Percentiles rank a stretch among this genome's conserved stretches.
These are phyloP conservation scores for Athetis lepigone DNA, from an alignment of 2,888 invertebrate species.

Conservation along the genomic window DNA sequence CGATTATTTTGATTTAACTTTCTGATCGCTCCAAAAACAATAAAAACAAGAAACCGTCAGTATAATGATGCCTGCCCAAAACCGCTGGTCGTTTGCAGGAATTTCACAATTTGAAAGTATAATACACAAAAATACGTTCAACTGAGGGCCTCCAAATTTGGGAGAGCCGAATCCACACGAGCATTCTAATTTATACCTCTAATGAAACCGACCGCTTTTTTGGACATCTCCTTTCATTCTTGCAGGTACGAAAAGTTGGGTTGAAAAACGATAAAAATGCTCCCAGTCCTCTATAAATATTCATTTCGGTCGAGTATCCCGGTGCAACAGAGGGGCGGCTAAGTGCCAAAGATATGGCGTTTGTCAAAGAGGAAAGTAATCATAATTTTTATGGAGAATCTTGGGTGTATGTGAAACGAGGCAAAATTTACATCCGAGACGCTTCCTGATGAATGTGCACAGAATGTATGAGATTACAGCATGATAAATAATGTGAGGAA, in stretches of 20 bases:
- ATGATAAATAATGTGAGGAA: slow-evolving; percentile 67
- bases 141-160: slow-evolving; percentile 73
- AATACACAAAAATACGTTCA: slow-evolving; percentile 79
- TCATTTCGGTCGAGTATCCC: slow-evolving; percentile 75
- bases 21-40: slow-evolving; percentile 50
- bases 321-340: slow-evolving; percentile 66
- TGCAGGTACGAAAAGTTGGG: slow-evolving; percentile 74
- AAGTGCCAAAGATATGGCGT: slow-evolving; percentile 82
- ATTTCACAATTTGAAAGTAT: slow-evolving; percentile 86
- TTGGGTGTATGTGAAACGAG: slow-evolving; percentile 62
- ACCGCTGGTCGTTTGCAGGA: slow-evolving; percentile 70
- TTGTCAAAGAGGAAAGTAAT: slow-evolving; percentile 83
- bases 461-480: slow-evolving; percentile 65
- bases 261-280: slow-evolving; percentile 83
- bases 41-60: slow-evolving; percentile 72
- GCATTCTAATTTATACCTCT: slow-evolving; percentile 85
- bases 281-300: slow-evolving; percentile 83
- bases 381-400: slow-evolving; percentile 83
- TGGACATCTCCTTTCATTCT: slow-evolving; percentile 74
- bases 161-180: slow-evolving; percentile 73
- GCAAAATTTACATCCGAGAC: slow-evolving; percentile 68
- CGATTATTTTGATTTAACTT: slow-evolving; percentile 53
- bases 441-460: slow-evolving; percentile 65
- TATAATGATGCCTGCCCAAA: slow-evolving; percentile 79
- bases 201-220: slow-evolving; percentile 84